phyloP scores from a whole-genome alignment of 2,113 vertebrate genomes.

The Actenoides lindsayi region DNA sequence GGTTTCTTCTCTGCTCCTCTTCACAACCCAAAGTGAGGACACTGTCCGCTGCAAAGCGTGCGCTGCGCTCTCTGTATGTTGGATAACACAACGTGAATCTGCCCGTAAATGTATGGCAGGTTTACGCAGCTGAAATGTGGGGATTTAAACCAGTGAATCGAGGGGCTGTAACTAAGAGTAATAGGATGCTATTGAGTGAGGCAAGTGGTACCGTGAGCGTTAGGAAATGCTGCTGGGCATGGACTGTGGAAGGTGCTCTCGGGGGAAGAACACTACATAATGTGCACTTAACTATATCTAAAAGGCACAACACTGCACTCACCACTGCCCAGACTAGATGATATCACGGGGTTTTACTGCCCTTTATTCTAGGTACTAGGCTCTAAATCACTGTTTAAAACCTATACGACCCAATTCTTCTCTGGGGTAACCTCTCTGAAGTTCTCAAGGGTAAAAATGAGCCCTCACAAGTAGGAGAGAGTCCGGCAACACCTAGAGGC shows the following conservation, averaged over 20 bases:
- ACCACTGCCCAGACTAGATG: neutral
- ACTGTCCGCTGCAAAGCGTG: neutral
- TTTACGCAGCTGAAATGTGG: constrained; percentile 35
- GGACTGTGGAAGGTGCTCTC: neutral
- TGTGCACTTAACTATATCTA: neutral
- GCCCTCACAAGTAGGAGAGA: neutral
- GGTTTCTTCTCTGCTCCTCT: neutral
- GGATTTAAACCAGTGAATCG: constrained; percentile 34
- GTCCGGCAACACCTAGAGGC: neutral
- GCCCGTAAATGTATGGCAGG: neutral
- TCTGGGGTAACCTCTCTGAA: neutral
- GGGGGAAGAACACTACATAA: neutral
- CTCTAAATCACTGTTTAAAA: constrained; percentile 21
- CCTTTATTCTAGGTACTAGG: neutral
- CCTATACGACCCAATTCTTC: neutral
- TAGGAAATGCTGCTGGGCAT: neutral
- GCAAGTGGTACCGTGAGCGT: neutral
- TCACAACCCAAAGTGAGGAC: neutral
- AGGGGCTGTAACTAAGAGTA: constrained; percentile 1
- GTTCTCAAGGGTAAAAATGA: constrained; percentile 25
- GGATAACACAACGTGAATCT: neutral
- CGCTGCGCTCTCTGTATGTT: neutral
- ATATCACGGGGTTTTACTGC: neutral
- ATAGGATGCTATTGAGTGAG: constrained; percentile 9
- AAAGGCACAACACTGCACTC: neutral